Percentiles rank a stretch among this genome's conserved stretches.
phyloP scores from a whole-genome alignment of 2,888 invertebrate genomes.

The Conistra vaccinii region DNA sequence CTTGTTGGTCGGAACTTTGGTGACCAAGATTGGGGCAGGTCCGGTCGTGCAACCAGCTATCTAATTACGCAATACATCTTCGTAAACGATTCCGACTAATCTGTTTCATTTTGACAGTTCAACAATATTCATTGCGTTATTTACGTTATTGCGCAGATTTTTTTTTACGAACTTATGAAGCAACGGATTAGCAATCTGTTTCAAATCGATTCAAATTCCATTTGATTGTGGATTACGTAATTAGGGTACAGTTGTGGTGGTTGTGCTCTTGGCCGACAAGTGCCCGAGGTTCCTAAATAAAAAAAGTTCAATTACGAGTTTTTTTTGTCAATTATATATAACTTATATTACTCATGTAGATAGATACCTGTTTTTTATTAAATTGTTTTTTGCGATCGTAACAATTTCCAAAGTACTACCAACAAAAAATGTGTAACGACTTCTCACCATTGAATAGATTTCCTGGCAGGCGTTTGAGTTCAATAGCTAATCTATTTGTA shows the following conservation, averaged over 20 bases:
- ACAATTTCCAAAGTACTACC: constrained; percentile 15
- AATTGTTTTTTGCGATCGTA: constrained; percentile 30
- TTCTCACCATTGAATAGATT: constrained; percentile 38
- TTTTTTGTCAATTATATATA: background rate
- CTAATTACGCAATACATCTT: no score
- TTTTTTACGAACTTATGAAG: no score
- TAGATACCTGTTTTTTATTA: background rate
- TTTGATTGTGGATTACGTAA: no score
- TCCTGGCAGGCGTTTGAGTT: constrained; percentile 34
- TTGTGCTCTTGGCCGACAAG: background rate
- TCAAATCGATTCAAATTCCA: no score
- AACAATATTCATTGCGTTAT: no score
- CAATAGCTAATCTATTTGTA: constrained; percentile 29
- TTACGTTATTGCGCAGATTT: no score
- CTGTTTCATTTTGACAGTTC: no score
- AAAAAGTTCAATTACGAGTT: background rate
- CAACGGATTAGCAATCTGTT: no score
- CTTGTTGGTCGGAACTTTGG: background rate
- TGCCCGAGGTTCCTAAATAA: background rate
- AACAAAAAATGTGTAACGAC: constrained; percentile 20
- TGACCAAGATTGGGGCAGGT: background rate
- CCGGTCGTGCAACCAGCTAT: background rate
- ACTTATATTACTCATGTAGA: background rate
- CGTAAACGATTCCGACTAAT: no score
- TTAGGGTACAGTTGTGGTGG: no score